Percentiles rank a stretch among this genome's conserved stretches.
phyloP scores from a whole-genome alignment of 1,140 invertebrate genomes.

The Sitobion miscanthi region DNA sequence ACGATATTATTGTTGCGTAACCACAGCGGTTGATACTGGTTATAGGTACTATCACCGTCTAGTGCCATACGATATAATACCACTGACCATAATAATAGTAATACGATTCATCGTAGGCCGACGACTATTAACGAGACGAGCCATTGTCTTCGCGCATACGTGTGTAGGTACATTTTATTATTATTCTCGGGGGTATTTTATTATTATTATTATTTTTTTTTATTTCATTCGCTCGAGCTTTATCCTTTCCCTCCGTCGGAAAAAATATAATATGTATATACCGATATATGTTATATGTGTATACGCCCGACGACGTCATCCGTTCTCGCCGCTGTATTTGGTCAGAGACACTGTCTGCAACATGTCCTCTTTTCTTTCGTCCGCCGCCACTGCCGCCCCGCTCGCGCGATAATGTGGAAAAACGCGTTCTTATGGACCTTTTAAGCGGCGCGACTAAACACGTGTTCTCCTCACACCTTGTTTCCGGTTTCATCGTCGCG shows the following conservation, averaged over 20 bases:
- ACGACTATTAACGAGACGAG: not conserved
- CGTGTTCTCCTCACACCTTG: not conserved
- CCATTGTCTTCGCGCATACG: not conserved
- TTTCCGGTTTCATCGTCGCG: constrained; percentile 18
- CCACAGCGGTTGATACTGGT: not conserved
- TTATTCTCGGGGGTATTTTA: constrained; percentile 8
- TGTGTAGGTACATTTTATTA: not conserved
- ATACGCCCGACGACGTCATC: not conserved
- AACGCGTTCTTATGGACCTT: constrained; percentile 38
- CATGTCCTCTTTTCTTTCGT: not conserved
- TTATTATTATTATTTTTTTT: not conserved
- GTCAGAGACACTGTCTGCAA: constrained; percentile 27
- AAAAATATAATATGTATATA: not conserved
- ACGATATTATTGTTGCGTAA: not conserved
- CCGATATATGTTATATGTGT: not conserved
- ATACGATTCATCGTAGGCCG: not conserved
- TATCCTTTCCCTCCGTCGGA: not conserved
- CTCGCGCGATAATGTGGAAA: constrained; percentile 33
- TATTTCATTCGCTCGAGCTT: not conserved
- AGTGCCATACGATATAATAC: not conserved
- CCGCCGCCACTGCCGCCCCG: not conserved
- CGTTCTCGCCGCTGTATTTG: constrained; percentile 28
- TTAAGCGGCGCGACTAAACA: constrained; percentile 28
- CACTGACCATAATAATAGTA: not conserved
- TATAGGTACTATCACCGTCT: too few relatives aligned